A percentile compares a stretch with the other conserved stretches of the same genome.
Conservation (phyloP, 1,140 invertebrate species). For the Delia radicum region DNA sequence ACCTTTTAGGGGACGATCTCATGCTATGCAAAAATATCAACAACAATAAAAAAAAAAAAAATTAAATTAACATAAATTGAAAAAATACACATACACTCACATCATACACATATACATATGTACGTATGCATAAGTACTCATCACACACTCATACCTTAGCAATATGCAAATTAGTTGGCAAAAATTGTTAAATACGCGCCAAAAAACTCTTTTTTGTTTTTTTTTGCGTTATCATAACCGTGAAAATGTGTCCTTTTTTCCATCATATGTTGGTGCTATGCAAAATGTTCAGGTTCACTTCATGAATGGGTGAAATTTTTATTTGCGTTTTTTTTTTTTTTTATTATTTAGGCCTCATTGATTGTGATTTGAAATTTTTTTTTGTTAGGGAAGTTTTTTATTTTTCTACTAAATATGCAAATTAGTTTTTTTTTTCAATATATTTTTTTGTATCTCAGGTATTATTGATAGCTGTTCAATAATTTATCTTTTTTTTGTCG, state of each 20-base stretch:
- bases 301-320: background rate
- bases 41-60: background rate
- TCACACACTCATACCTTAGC: background rate
- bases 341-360: background rate
- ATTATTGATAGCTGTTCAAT: slow-evolving; percentile 13
- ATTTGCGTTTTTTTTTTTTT: background rate
- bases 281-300: background rate
- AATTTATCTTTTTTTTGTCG: slow-evolving; percentile 1
- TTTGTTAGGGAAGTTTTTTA: slow-evolving; percentile 5
- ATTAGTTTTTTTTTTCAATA: background rate
- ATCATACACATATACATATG: background rate
- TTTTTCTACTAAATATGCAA: slow-evolving; percentile 12
- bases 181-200: slow-evolving; percentile 12
- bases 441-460: background rate
- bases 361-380: slow-evolving; percentile 8
- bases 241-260: background rate
- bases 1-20: slow-evolving; percentile 2
- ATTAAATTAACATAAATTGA: slow-evolving; percentile 3
- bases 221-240: background rate
- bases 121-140: background rate
- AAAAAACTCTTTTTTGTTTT: background rate
- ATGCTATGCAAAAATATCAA: background rate
- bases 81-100: background rate
- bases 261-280: background rate
- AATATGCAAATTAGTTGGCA: slow-evolving; percentile 21